Base-by-base conservation (phyloP, 2,113 vertebrate genomes). In the Gallinago paraguaiae region DNA sequence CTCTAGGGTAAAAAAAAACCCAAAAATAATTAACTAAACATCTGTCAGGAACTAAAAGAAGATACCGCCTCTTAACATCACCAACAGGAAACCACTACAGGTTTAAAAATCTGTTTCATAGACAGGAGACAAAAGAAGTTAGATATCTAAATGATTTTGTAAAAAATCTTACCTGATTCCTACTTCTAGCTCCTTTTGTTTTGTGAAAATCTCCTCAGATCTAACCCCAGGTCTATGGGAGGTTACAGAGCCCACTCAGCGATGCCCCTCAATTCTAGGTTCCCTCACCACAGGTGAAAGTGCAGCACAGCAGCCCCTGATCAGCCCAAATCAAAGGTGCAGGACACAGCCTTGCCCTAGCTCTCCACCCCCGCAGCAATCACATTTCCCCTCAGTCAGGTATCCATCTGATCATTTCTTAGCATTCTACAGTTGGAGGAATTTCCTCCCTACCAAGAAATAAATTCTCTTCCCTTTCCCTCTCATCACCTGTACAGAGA, bases 281-380 rank as follows among this genome's bases (percentile, higher is more conserved):
- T 76, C 71, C 68, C 30, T 14, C 46, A 17, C 7, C 0, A 0
- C 43, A 25, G 75, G 15, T 35, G 15, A 33, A 45, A 53, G 31
- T 22, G 45, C 48, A 70, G 46, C 33, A 74, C 33, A 45, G 41
- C 68, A 72, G 35, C 12, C 23, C 28, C 53, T 5, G 4, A n/a
- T 28, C 57, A 27, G 31, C 14, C 50, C 15, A 8, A 70, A 15
- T 5, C 0, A 0, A 30, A 0, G 0, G 56, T 8, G 4, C 16
- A 6, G 3, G 11, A 30, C 16, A 50, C 5, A 50, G 17, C 28
- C 65, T 17, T 23, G n/a, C 39, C 14, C 11, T 8, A 67, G 33
- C 39, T 70, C 57, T 41, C 50, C 35, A 65, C 39, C 10, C 11
- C 16, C 10, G 0, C 2, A 78, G 18, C 28, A 61, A 70, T 33